phyloP scores from a whole-genome alignment of 2,113 vertebrate genomes.

The Murina feae region DNA sequence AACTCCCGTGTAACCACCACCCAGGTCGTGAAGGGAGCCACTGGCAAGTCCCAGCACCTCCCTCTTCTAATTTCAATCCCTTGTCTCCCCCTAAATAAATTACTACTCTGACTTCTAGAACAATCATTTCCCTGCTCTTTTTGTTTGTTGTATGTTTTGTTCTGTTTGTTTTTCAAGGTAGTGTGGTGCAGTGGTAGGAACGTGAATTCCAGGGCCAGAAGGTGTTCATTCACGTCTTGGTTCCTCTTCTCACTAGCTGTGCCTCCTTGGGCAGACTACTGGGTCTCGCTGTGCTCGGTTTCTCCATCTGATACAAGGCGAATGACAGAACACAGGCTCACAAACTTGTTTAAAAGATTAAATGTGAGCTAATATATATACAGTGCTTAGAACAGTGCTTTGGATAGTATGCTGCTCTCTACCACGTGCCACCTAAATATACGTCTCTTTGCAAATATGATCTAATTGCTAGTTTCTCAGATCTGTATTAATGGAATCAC shows the following conservation, averaged over 20 bases:
- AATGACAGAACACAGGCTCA: neutral
- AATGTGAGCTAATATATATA: neutral
- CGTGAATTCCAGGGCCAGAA: neutral
- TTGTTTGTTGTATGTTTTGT: neutral
- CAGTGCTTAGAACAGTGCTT: neutral
- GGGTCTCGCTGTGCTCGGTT: neutral
- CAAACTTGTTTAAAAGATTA: neutral
- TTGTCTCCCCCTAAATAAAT: neutral
- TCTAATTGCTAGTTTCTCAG: neutral
- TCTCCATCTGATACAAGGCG: neutral
- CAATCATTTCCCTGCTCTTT: neutral
- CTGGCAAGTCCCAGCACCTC: neutral
- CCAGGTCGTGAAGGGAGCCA: too few relatives aligned
- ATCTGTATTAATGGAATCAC: neutral
- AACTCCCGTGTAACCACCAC: neutral
- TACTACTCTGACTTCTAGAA: neutral
- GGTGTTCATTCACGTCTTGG: neutral
- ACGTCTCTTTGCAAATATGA: rapidly evolving
- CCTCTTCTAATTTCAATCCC: neutral
- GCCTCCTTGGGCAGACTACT: neutral
- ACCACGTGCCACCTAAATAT: too few relatives aligned
- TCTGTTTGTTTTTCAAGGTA: neutral
- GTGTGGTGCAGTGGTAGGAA: neutral
- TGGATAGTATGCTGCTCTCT: neutral
- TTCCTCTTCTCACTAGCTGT: neutral